phyloP scores from a whole-genome alignment of 1,140 invertebrate species.

The Amyelois transitella region DNA sequence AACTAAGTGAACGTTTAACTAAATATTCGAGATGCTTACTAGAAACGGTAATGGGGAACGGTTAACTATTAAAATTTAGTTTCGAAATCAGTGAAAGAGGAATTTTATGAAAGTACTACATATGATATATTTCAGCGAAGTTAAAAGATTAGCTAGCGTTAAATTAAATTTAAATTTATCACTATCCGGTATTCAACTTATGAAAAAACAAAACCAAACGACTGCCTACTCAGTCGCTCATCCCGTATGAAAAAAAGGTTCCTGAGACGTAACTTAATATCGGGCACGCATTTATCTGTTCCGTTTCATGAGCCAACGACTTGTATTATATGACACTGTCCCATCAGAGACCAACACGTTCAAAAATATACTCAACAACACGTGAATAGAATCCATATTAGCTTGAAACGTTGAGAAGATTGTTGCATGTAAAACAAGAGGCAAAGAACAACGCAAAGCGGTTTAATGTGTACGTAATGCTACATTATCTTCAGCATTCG shows the following conservation, averaged over 20 bases:
- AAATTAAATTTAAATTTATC: no score
- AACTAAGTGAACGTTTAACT: background rate
- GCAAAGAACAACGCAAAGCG: conserved; percentile 28
- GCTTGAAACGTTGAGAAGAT: conserved; percentile 15
- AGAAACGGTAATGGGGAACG: background rate
- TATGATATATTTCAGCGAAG: no score
- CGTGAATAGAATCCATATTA: conserved; percentile 18
- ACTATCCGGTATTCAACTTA: no score
- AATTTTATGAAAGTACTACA: background rate
- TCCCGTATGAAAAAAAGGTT: conserved; percentile 19
- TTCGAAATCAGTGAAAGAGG: no score
- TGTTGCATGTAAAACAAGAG: conserved; percentile 43
- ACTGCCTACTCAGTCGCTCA: background rate
- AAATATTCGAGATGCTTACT: background rate
- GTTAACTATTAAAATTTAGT: no score
- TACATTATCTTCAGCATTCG: conserved; percentile 6
- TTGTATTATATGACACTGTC: conserved; percentile 54
- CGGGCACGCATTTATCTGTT: conserved; percentile 58
- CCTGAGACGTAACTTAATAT: conserved; percentile 49
- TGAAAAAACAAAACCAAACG: background rate
- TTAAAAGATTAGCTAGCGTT: no score
- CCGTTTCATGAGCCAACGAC: conserved; percentile 47
- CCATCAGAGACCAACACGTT: conserved; percentile 14
- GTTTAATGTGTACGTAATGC: conserved; percentile 25
- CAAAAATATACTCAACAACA: conserved; percentile 22